A percentile compares a stretch with the other conserved stretches of the same genome.
phyloP scores from a whole-genome alignment of 2,113 vertebrate species.

The Gavia stellata region DNA sequence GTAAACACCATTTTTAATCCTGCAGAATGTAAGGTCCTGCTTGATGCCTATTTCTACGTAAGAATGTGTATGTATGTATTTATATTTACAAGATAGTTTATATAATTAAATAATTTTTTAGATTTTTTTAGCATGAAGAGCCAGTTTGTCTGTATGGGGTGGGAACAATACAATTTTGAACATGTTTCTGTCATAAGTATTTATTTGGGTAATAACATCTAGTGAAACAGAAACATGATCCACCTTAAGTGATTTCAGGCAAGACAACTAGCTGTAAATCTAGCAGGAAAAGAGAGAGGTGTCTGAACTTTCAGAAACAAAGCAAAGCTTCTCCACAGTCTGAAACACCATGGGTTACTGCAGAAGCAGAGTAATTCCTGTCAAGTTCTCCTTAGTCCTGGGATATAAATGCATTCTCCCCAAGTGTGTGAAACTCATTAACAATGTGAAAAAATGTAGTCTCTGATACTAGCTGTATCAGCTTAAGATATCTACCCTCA shows the following conservation, averaged over 20 bases:
- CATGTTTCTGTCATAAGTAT: not conserved
- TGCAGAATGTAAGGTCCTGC: not conserved
- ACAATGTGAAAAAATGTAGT: not conserved
- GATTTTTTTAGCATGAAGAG: not conserved
- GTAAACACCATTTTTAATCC: not conserved
- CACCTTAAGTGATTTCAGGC: not conserved
- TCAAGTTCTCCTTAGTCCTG: not conserved
- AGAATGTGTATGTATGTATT: not conserved
- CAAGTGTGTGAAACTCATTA: conserved; percentile 17
- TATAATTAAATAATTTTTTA: not conserved
- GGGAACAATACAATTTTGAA: not conserved
- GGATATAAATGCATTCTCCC: not conserved
- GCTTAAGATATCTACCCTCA: not conserved
- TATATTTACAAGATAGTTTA: not conserved
- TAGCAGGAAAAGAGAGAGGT: not conserved
- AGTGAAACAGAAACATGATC: not conserved
- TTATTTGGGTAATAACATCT: not conserved
- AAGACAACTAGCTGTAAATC: not conserved
- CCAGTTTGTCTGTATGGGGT: not conserved
- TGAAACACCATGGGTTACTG: not conserved
- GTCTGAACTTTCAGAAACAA: not conserved
- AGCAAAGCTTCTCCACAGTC: not conserved
- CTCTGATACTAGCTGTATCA: not conserved
- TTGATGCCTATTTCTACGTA: not conserved
- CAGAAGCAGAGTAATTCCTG: not conserved